Percentiles rank a stretch among this genome's conserved stretches.
Evolutionary conservation across 2,888 invertebrate genomes (phyloP).

Genomic region (Chouioia cunea): DNA sequence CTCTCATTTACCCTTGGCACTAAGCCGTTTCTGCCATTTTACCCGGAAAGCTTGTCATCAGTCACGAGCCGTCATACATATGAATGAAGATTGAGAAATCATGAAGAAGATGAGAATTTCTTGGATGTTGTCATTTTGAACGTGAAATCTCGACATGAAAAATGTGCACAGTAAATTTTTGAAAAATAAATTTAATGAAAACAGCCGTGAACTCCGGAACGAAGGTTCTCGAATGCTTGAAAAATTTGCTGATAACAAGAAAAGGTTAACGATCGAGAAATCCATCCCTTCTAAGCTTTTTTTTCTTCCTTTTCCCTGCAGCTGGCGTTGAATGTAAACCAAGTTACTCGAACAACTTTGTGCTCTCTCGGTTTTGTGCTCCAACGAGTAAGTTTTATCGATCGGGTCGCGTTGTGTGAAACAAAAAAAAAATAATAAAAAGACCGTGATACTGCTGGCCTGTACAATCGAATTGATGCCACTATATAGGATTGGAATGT

Average conservation of each 20-base stretch:
- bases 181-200: too few species aligned
- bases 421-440: conserved; percentile 3
- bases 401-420: conserved; percentile 20
- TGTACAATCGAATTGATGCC: conserved; percentile 23
- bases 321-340: conserved; percentile 7
- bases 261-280: conserved; percentile 42
- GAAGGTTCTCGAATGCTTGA: too few species aligned
- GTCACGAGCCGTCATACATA: too few species aligned
- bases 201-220: too few species aligned
- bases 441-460: background rate
- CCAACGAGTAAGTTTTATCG: conserved; percentile 39
- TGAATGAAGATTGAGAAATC: too few species aligned
- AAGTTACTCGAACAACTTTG: conserved; percentile 25
- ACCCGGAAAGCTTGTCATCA: too few species aligned
- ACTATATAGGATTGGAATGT: background rate
- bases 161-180: too few species aligned
- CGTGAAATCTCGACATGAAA: too few species aligned
- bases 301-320: background rate
- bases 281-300: conserved; percentile 22
- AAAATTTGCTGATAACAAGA: background rate
- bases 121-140: too few species aligned
- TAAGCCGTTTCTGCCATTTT: too few species aligned
- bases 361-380: conserved; percentile 17
- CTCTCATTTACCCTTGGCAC: background rate
- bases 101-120: too few species aligned